Evolutionary conservation across 1,140 invertebrate genomes (phyloP).

Genomic region (Solenopsis invicta): DNA sequence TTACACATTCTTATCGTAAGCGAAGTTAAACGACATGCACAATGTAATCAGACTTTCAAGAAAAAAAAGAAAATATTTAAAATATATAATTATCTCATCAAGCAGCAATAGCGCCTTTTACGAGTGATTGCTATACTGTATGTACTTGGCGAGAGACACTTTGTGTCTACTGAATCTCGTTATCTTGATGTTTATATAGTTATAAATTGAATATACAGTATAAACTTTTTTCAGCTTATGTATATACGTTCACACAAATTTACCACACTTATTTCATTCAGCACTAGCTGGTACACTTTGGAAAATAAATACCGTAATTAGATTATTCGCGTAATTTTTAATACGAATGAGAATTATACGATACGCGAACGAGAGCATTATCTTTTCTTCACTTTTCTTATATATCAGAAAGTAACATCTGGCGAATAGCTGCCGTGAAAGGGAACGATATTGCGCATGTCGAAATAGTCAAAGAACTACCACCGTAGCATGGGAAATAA

Average conservation of each 20-base stretch:
- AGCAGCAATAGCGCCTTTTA: neutral
- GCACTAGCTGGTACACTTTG: neutral
- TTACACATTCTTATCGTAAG: neutral
- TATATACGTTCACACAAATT: neutral
- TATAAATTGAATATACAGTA: constrained; percentile 34
- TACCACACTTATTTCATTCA: too few species aligned
- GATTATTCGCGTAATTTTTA: neutral
- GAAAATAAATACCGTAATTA: neutral
- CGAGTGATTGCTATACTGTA: neutral
- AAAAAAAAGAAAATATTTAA: neutral
- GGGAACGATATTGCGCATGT: neutral
- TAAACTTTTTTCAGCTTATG: neutral
- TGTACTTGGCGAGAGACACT: neutral
- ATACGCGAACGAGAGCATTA: neutral
- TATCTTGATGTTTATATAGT: neutral
- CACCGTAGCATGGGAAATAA: neutral
- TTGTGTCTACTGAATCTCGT: neutral
- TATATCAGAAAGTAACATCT: constrained; percentile 30
- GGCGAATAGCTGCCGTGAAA: neutral
- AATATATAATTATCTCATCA: constrained; percentile 17
- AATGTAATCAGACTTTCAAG: neutral
- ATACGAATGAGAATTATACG: neutral
- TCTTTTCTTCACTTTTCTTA: neutral
- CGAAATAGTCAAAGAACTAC: neutral
- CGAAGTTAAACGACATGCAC: neutral